phyloP scores from a whole-genome alignment of 2,113 vertebrate species.

The Melanostigma gelatinosum region DNA sequence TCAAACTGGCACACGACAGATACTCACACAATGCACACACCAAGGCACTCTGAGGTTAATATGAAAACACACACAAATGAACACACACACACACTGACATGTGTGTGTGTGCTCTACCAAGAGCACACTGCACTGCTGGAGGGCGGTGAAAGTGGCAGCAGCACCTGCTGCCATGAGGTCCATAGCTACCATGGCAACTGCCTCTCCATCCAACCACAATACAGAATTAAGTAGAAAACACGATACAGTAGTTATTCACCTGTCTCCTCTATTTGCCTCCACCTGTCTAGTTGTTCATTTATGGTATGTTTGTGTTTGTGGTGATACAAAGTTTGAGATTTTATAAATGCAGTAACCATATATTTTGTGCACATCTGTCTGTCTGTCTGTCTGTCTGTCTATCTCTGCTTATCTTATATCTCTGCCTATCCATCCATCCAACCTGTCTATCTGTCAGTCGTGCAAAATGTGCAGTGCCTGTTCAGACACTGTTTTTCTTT shows the following conservation, averaged over 20 bases:
- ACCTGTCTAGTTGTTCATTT: slow-evolving; percentile 16
- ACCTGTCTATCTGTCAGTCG: neutral
- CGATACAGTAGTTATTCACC: slow-evolving; percentile 25
- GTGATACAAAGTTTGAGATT: slow-evolving; percentile 15
- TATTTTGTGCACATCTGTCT: neutral
- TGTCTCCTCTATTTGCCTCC: slow-evolving; percentile 8
- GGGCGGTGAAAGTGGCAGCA: slow-evolving; percentile 44
- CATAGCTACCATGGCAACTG: slow-evolving; percentile 74
- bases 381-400: neutral
- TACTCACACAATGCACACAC: slow-evolving; percentile 13
- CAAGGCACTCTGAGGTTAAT: slow-evolving; percentile 14
- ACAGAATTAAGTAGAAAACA: slow-evolving; percentile 25
- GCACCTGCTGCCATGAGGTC: slow-evolving; percentile 57
- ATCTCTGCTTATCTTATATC: neutral
- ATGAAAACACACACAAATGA: slow-evolving; percentile 25
- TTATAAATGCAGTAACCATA: neutral
- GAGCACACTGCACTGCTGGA: slow-evolving; percentile 27
- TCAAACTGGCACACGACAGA: slow-evolving; percentile 29
- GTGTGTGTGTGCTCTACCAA: slow-evolving; percentile 5
- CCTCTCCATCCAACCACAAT: slow-evolving; percentile 54
- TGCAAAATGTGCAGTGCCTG: no score
- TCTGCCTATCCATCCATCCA: neutral
- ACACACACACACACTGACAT: slow-evolving; percentile 12
- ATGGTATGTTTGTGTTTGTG: neutral
- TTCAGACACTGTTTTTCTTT: no score